These are phyloP conservation scores for Danaus chrysippus DNA, from an alignment of 2,888 invertebrate genomes.

Conservation along the genomic window DNA sequence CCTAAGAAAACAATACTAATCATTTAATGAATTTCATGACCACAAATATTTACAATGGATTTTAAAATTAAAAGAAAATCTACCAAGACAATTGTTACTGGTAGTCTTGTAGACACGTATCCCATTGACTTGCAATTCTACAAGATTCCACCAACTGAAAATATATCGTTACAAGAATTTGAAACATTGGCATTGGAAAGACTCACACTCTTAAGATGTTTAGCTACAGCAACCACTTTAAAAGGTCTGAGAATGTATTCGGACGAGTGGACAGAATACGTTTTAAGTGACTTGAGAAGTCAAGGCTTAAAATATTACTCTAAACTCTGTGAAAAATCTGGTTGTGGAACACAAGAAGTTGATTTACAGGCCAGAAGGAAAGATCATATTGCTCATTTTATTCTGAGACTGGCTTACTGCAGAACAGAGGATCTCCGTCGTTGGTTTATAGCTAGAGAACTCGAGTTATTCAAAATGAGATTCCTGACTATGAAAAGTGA, in stretches of 20 bases:
- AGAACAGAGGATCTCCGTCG: slow-evolving; percentile 89
- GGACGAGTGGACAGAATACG: slow-evolving; percentile 83
- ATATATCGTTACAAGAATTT: slow-evolving; percentile 89
- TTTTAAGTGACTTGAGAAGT: slow-evolving; percentile 82
- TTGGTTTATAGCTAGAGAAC: slow-evolving; percentile 94
- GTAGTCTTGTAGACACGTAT: slow-evolving; percentile 78
- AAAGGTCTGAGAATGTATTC: slow-evolving; percentile 81
- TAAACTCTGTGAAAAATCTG: slow-evolving; percentile 79
- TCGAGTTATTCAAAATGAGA: slow-evolving; percentile 92
- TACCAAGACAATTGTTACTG: slow-evolving; percentile 50
- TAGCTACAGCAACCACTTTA: slow-evolving; percentile 84
- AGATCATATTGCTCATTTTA: slow-evolving; percentile 96
- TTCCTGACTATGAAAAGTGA: slow-evolving; percentile 83
- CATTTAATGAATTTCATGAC: slow-evolving; percentile 2
- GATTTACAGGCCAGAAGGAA: slow-evolving; percentile 83
- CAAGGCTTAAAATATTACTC: slow-evolving; percentile 83
- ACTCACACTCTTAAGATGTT: slow-evolving; percentile 85
- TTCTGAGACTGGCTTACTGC: slow-evolving; percentile 94
- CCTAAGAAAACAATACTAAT: not conserved
- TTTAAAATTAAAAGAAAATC: slow-evolving; percentile 69
- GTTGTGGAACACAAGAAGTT: slow-evolving; percentile 74
- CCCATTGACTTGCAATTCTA: slow-evolving; percentile 90
- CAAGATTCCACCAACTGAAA: slow-evolving; percentile 84
- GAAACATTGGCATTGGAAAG: slow-evolving; percentile 92
- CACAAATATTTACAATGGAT: slow-evolving; percentile 51